Evolutionary conservation across 2,888 invertebrate species (phyloP).

Genomic region (Noctua fimbriata): DNA sequence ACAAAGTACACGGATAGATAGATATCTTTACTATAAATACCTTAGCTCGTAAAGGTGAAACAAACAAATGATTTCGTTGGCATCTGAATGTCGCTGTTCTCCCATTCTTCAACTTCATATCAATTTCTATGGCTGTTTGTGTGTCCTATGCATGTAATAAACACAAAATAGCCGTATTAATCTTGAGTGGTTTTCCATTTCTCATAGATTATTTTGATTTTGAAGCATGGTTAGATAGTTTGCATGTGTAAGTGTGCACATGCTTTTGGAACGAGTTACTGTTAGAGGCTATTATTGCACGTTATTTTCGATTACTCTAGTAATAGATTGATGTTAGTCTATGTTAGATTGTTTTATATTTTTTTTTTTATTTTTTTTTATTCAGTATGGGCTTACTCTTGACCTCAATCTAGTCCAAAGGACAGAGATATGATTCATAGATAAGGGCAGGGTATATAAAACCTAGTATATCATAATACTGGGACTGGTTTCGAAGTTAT

Average conservation of each 20-base stretch:
- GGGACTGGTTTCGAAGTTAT: no score
- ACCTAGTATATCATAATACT: no score
- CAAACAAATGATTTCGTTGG: not conserved
- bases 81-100: not conserved
- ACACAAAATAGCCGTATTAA: conserved; percentile 3
- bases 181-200: conserved; percentile 15
- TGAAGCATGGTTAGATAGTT: conserved; percentile 22
- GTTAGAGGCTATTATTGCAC: not conserved
- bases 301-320: conserved; percentile 14
- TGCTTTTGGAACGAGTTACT: not conserved
- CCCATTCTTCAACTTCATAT: not conserved
- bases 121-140: conserved; percentile 1
- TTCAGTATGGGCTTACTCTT: no score
- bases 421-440: conserved; percentile 1
- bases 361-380: no score
- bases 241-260: conserved; percentile 25
- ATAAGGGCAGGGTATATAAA: not conserved
- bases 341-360: conserved; percentile 14
- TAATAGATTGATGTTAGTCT: not conserved
- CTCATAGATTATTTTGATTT: not conserved
- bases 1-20: not conserved
- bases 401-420: no score
- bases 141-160: conserved; percentile 24
- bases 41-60: not conserved
- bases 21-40: not conserved